phyloP scores from a whole-genome alignment of 1,140 invertebrate genomes.

The Lordiphosa mommai region DNA sequence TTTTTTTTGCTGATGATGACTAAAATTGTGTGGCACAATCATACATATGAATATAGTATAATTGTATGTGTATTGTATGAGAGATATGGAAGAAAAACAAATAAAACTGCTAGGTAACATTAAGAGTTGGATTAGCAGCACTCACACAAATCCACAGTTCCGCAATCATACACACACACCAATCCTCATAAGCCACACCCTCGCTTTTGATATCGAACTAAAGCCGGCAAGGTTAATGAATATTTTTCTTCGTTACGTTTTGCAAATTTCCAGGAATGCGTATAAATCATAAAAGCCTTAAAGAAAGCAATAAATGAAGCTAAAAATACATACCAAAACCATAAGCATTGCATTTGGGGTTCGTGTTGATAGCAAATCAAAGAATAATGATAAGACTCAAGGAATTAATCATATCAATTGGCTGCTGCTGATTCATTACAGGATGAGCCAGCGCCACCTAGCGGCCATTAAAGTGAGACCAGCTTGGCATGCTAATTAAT shows the following conservation, averaged over 20 bases:
- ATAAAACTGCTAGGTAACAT: conserved; percentile 21
- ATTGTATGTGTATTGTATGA: background rate
- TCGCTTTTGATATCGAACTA: conserved; percentile 1
- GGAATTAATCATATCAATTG: conserved; percentile 11
- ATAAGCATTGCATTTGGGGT: background rate
- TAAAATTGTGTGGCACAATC: conserved; percentile 31
- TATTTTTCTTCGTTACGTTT: conserved; percentile 16
- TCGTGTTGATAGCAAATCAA: too few species aligned
- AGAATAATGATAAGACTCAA: background rate
- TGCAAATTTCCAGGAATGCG: conserved; percentile 45
- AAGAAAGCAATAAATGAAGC: conserved; percentile 29
- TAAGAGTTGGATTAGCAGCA: conserved; percentile 9
- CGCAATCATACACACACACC: background rate
- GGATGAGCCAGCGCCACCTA: conserved; percentile 28
- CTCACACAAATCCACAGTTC: conserved; percentile 22
- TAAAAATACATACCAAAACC: background rate
- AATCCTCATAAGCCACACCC: conserved; percentile 15
- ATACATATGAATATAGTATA: background rate
- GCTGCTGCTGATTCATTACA: conserved; percentile 17
- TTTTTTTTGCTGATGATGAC: conserved; percentile 62
- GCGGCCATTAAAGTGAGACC: conserved; percentile 6
- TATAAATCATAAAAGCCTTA: conserved; percentile 57
- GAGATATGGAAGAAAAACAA: conserved; percentile 29
- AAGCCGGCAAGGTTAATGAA: conserved; percentile 36
- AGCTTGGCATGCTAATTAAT: conserved; percentile 45